Conservation (phyloP, 2,888 invertebrate species). For the Alviniconcha strummeri region DNA sequence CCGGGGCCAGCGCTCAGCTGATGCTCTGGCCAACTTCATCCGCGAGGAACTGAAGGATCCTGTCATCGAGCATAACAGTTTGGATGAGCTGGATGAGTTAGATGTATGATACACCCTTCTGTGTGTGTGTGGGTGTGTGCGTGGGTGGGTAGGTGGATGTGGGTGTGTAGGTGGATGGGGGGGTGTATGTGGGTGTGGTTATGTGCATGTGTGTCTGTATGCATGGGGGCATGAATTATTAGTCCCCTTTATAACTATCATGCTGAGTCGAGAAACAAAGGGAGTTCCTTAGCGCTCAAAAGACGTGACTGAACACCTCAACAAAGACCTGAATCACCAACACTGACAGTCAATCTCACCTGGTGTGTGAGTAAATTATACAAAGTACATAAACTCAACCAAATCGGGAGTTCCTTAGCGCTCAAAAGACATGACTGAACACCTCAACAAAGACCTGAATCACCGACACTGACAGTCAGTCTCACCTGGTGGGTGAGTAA, state of each 20-base stretch:
- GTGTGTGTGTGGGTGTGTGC: not conserved
- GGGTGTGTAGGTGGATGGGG: not conserved
- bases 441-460: too few relatives aligned
- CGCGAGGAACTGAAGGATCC: conserved; percentile 85
- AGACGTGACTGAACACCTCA: too few relatives aligned
- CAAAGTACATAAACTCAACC: too few relatives aligned
- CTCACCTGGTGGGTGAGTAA: too few relatives aligned
- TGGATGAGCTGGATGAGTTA: conserved; percentile 74
- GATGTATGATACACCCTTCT: conserved; percentile 55
- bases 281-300: too few relatives aligned
- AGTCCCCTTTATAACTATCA: not conserved
- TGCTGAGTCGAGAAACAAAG: not conserved
- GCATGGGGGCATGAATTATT: conserved; percentile 5
- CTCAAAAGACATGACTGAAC: too few relatives aligned
- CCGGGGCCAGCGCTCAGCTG: conserved; percentile 89
- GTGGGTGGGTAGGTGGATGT: not conserved
- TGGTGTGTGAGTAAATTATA: too few relatives aligned
- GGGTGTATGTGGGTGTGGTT: not conserved
- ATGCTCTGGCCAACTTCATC: conserved; percentile 92
- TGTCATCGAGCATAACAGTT: conserved; percentile 79
- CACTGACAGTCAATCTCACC: too few relatives aligned
- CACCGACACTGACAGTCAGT: too few relatives aligned
- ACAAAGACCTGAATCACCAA: too few relatives aligned
- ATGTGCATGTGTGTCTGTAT: not conserved
- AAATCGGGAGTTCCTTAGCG: too few relatives aligned